A percentile compares a stretch with the other conserved stretches of the same genome.
These are phyloP conservation scores for Scaptodrosophila lebanonensis DNA, from an alignment of 1,140 invertebrate genomes.

Conservation along the genomic window DNA sequence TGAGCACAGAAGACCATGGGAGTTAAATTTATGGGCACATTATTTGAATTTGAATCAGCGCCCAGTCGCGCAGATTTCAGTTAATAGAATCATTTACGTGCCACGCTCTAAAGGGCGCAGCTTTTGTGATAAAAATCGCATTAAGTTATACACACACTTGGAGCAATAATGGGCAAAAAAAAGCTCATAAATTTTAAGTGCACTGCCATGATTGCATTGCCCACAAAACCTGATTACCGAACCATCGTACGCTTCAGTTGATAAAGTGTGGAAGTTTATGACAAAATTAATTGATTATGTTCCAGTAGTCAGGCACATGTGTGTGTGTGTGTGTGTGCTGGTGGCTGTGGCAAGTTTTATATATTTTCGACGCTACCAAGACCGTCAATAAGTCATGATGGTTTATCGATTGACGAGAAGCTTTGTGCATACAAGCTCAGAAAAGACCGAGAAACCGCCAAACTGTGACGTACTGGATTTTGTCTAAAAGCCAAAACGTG, in stretches of 20 bases:
- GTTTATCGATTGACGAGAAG: too few relatives aligned
- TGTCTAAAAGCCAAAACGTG: constrained; percentile 50
- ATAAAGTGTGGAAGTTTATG: not conserved
- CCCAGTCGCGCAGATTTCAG: not conserved
- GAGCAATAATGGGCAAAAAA: constrained; percentile 23
- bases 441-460: too few relatives aligned
- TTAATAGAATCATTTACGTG: constrained; percentile 51
- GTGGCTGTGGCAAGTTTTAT: too few relatives aligned
- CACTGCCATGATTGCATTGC: constrained; percentile 31
- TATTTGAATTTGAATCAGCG: constrained; percentile 34
- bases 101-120: constrained; percentile 40
- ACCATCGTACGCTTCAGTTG: too few relatives aligned
- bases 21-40: constrained; percentile 60
- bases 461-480: too few relatives aligned
- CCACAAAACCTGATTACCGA: constrained; percentile 1
- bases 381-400: too few relatives aligned
- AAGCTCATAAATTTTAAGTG: constrained; percentile 14
- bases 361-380: too few relatives aligned
- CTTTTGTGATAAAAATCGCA: constrained; percentile 26
- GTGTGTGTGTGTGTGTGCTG: too few relatives aligned
- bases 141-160: constrained; percentile 51
- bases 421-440: too few relatives aligned
- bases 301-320: constrained; percentile 1
- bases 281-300: constrained; percentile 44
- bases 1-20: constrained; percentile 21